Percentiles rank a stretch among this genome's conserved stretches.
These are phyloP conservation scores for cattle (Bos taurus) DNA, from an alignment of 2,113 vertebrate species.

Conservation along the genomic window ARS-UCD2.0 NC_037328.1:7301501-7302000, in stretches of 20 bases:
- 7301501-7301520: not conserved
- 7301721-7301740: not conserved
- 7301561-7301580: not conserved
- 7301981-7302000: not conserved
- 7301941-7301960: not conserved
- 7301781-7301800: not conserved
- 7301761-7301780: not conserved
- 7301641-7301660: not conserved
- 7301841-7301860: not conserved
- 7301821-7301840: not conserved
- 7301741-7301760: not conserved
- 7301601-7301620: not conserved
- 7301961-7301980: not conserved
- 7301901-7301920: not conserved
- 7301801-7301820: not conserved
- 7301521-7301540: not conserved
- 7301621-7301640: not conserved
- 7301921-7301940: not conserved
- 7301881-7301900: not conserved
- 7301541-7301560: not conserved
- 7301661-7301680: not conserved
- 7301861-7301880: not conserved
- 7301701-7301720: not conserved
- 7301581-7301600: not conserved
- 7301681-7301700: not conserved